These are phyloP conservation scores for Tetrao urogallus DNA, from an alignment of 2,113 vertebrate genomes.

Conservation along the genomic window DNA sequence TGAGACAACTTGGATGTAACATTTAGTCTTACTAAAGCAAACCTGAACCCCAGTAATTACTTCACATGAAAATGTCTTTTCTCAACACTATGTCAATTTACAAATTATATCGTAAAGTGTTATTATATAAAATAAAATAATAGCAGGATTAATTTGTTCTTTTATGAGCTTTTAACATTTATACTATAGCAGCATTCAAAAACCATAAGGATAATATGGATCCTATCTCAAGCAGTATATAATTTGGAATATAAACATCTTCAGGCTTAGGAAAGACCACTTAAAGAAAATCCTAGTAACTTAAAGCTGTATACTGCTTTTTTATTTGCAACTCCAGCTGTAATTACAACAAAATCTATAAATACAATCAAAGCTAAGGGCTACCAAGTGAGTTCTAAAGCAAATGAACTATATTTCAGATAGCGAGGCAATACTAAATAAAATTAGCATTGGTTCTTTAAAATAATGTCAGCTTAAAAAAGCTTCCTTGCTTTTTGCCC, in stretches of 20 bases:
- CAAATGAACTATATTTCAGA: not conserved
- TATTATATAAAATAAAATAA: not conserved
- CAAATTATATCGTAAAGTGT: not conserved
- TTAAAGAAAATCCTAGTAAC: not conserved
- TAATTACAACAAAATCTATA: not conserved
- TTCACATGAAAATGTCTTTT: not conserved
- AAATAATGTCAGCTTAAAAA: not conserved
- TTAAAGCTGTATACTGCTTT: not conserved
- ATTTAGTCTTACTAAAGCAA: not conserved
- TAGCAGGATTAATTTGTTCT: not conserved
- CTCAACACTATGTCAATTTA: not conserved
- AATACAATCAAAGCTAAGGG: not conserved
- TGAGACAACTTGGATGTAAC: not conserved
- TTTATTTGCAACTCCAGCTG: not conserved
- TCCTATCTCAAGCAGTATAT: not conserved
- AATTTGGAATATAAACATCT: not conserved
- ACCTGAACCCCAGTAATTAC: not conserved
- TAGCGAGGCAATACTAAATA: not conserved
- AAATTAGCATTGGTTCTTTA: not conserved
- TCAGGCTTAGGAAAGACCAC: not conserved
- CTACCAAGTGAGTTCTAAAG: not conserved
- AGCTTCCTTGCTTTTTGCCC: not conserved
- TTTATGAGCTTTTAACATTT: not conserved
- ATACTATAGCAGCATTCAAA: not conserved
- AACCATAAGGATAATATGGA: not conserved